These are phyloP conservation scores for Brachypodius melanocephalos DNA, from an alignment of 2,113 vertebrate species.

Conservation along the genomic window DNA sequence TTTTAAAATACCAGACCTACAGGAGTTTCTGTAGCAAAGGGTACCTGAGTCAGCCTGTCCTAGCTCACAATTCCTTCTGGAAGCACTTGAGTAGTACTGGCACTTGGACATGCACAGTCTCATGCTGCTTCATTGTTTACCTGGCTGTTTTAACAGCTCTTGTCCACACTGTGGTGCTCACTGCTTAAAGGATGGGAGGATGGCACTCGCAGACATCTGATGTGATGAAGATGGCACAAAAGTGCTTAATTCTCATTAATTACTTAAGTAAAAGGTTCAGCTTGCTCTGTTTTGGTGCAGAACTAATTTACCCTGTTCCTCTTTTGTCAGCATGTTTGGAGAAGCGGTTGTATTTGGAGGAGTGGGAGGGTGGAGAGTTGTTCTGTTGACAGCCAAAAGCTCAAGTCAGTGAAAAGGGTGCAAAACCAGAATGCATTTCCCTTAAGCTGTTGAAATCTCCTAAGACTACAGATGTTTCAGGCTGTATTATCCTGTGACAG, in stretches of 20 bases:
- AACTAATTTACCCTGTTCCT: background rate
- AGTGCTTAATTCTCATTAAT: background rate
- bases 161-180: background rate
- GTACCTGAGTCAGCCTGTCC: background rate
- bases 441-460: background rate
- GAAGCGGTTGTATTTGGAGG: background rate
- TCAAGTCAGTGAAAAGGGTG: background rate
- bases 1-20: background rate
- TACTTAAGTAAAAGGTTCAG: background rate
- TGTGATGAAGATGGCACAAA: background rate
- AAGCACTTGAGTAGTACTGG: background rate
- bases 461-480: background rate
- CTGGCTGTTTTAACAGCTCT: background rate
- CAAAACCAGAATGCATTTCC: background rate
- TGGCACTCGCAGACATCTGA: background rate
- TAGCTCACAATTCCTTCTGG: background rate
- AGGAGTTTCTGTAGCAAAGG: background rate
- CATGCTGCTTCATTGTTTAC: background rate
- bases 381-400: background rate
- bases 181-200: background rate
- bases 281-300: background rate
- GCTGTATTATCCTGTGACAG: background rate
- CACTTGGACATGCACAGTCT: fast-evolving
- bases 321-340: background rate
- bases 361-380: background rate